These are phyloP conservation scores for Gasterosteus nipponicus DNA, from an alignment of 2,113 vertebrate genomes.

Conservation along the genomic window DNA sequence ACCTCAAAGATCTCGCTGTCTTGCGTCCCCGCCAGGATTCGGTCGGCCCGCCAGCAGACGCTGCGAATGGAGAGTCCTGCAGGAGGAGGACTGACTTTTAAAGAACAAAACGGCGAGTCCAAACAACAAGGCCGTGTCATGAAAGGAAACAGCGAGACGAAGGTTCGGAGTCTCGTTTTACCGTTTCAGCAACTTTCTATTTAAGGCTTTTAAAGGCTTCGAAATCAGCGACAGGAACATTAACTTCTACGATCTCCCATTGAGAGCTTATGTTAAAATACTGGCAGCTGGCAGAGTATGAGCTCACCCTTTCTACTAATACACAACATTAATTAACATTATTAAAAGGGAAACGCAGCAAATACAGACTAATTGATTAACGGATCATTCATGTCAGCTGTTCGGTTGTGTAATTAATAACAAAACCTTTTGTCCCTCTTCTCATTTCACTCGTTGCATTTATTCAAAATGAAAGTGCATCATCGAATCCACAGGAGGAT, in stretches of 20 bases:
- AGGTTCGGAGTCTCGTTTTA: neutral
- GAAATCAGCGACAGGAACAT: neutral
- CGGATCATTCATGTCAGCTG: neutral
- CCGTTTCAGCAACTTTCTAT: neutral
- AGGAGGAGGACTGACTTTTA: constrained; percentile 7
- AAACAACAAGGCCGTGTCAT: neutral
- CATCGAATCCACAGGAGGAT: neutral
- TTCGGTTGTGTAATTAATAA: neutral
- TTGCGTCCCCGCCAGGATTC: constrained; percentile 93
- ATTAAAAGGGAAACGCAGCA: neutral
- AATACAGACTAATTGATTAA: neutral
- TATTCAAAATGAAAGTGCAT: neutral
- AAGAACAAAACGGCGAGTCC: neutral
- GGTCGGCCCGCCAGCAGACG: constrained; percentile 95
- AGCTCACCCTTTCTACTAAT: neutral
- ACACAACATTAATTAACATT: neutral
- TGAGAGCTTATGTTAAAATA: neutral
- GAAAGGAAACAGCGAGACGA: neutral
- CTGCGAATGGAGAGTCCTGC: constrained; percentile 93
- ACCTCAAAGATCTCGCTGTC: constrained; percentile 98
- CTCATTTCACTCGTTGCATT: neutral
- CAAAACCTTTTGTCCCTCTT: neutral
- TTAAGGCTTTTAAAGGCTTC: neutral
- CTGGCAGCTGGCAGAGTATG: too few species aligned
- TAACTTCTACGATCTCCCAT: neutral